Conservation (phyloP, 2,888 invertebrate species). For the Drosophila emarginata region DNA sequence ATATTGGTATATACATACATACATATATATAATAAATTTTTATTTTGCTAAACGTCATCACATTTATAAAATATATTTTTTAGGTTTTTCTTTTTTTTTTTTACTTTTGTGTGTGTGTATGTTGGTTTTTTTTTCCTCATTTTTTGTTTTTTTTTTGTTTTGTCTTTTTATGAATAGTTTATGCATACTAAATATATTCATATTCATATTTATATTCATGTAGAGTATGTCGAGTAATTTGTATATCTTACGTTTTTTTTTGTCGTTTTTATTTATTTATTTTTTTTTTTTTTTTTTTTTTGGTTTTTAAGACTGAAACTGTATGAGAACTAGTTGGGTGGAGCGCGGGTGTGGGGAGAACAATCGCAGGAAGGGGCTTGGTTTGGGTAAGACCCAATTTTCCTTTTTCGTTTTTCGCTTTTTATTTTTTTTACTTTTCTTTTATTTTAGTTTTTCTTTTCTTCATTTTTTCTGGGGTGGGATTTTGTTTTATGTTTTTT, state of each 20-base stretch:
- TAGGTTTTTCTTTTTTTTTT: not conserved
- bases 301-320: conserved; percentile 24
- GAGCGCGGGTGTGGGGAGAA: not conserved
- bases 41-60: conserved; percentile 52
- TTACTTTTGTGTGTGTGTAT: too few species aligned
- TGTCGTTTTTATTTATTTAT: not conserved
- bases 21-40: conserved; percentile 36
- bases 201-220: conserved; percentile 37
- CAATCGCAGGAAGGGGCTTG: conserved; percentile 23
- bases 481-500: conserved; percentile 21
- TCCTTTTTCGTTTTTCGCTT: not conserved
- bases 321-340: conserved; percentile 15
- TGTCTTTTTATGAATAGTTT: conserved; percentile 24
- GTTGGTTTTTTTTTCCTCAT: not conserved
- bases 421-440: not conserved
- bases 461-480: conserved; percentile 36
- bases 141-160: not conserved
- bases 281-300: conserved; percentile 6
- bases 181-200: conserved; percentile 37
- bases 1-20: not conserved
- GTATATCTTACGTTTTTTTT: conserved; percentile 16
- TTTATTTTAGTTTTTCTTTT: not conserved
- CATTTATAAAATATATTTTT: conserved; percentile 61
- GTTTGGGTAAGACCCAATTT: conserved; percentile 46
- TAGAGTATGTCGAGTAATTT: conserved; percentile 32